Percentiles rank a stretch among this genome's conserved stretches.
Conservation (phyloP, 1,140 invertebrate species). For the Panagrolaimus sp. region DNA sequence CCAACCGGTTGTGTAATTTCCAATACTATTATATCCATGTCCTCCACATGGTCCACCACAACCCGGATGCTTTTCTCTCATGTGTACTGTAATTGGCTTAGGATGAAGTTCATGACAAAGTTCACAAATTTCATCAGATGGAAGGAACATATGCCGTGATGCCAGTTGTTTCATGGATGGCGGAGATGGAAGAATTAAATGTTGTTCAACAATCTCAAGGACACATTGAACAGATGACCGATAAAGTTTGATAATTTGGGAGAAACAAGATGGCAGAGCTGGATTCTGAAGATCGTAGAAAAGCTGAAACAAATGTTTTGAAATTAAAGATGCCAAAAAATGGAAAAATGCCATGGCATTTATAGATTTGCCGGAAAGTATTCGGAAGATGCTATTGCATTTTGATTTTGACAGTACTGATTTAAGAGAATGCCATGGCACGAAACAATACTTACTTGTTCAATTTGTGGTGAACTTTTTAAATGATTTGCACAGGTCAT, state of each 20-base stretch:
- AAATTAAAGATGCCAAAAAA: too few relatives aligned
- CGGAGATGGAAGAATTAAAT: constrained; percentile 24
- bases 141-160: not conserved
- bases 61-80: constrained; percentile 79
- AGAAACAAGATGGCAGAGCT: not conserved
- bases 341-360: too few relatives aligned
- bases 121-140: constrained; percentile 68
- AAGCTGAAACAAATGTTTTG: too few relatives aligned
- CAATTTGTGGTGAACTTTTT: not conserved
- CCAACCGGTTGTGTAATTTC: constrained; percentile 78
- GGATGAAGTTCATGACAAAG: constrained; percentile 74
- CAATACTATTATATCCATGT: constrained; percentile 79
- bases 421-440: too few relatives aligned
- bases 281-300: not conserved
- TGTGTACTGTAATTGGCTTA: constrained; percentile 81
- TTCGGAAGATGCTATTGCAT: too few relatives aligned
- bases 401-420: too few relatives aligned
- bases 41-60: constrained; percentile 79
- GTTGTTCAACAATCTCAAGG: constrained; percentile 25
- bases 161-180: not conserved
- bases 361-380: too few relatives aligned
- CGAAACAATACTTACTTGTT: not conserved
- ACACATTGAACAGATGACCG: constrained; percentile 26
- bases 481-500: constrained; percentile 9
- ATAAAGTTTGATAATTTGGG: constrained; percentile 53